Percentiles rank a stretch among this genome's conserved stretches.
These are phyloP conservation scores for Alligator sinensis DNA, from an alignment of 2,113 vertebrate genomes.

Conservation along the genomic window DNA sequence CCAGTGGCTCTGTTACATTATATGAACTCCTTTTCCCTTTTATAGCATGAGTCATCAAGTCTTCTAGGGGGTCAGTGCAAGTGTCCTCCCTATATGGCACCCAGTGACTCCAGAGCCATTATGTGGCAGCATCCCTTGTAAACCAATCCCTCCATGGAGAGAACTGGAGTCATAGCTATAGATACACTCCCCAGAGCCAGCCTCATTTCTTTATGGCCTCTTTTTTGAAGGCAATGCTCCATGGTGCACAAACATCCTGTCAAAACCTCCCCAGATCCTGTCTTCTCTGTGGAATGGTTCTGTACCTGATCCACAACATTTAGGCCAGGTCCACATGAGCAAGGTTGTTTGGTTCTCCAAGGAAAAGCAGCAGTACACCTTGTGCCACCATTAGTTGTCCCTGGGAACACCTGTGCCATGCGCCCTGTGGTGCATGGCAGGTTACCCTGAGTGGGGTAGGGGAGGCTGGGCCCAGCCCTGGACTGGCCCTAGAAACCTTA, in stretches of 20 bases:
- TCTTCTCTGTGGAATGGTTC: neutral
- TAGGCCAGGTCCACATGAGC: too few relatives aligned
- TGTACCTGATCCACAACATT: neutral
- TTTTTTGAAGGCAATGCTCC: neutral
- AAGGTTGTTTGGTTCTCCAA: too few relatives aligned
- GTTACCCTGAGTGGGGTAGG: too few relatives aligned
- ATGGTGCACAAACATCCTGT: neutral
- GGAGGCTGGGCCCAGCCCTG: too few relatives aligned
- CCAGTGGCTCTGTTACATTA: neutral
- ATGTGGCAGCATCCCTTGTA: neutral
- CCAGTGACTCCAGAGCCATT: neutral
- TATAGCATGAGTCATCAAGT: neutral
- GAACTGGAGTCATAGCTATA: neutral
- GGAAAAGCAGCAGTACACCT: too few relatives aligned
- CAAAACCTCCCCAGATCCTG: neutral
- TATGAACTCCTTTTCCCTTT: neutral
- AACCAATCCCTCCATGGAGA: neutral
- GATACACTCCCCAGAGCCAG: neutral
- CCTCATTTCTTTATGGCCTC: neutral
- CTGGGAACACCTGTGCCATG: too few relatives aligned
- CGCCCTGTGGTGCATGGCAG: too few relatives aligned
- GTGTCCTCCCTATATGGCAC: neutral
- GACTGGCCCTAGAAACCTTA: too few relatives aligned
- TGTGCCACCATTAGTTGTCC: too few relatives aligned
- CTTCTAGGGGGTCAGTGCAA: neutral